These are phyloP conservation scores for Otolemur garnettii DNA, from an alignment of 2,113 vertebrate species.

Conservation along the genomic window DNA sequence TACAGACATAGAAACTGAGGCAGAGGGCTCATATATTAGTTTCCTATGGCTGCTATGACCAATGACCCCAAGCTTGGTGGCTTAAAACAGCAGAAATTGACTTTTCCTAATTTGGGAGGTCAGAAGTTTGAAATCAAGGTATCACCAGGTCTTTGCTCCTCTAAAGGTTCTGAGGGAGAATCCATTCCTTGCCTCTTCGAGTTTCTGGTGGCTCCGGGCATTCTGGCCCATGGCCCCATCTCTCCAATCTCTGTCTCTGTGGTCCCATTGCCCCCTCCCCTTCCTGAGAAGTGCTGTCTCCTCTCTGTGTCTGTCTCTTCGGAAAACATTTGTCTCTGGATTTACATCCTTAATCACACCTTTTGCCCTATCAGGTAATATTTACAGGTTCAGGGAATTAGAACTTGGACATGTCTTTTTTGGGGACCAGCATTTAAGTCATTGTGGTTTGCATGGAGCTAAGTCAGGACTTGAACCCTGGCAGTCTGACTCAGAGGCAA, in stretches of 20 bases:
- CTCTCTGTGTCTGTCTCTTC: not conserved
- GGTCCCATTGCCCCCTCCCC: not conserved
- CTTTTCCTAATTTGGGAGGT: not conserved
- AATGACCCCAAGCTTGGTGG: not conserved
- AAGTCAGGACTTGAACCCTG: not conserved
- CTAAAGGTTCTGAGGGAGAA: not conserved
- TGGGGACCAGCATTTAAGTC: not conserved
- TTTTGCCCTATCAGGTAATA: not conserved
- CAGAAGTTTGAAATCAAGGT: not conserved
- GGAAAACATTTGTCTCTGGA: not conserved
- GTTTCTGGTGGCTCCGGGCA: not conserved
- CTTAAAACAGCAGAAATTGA: not conserved
- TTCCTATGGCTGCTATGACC: not conserved
- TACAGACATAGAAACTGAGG: not conserved
- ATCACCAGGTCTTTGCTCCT: not conserved
- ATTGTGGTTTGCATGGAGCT: not conserved
- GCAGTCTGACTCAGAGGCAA: not conserved
- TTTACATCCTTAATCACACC: not conserved
- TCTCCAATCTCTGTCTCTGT: not conserved
- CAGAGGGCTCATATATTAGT: not conserved
- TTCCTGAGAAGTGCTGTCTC: not conserved
- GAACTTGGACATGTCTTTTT: not conserved
- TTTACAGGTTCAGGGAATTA: not conserved
- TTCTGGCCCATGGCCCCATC: not conserved
- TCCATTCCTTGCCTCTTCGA: not conserved